Evolutionary conservation across 2,113 vertebrate genomes (phyloP).

Genomic region (Melanocharis versteri): DNA sequence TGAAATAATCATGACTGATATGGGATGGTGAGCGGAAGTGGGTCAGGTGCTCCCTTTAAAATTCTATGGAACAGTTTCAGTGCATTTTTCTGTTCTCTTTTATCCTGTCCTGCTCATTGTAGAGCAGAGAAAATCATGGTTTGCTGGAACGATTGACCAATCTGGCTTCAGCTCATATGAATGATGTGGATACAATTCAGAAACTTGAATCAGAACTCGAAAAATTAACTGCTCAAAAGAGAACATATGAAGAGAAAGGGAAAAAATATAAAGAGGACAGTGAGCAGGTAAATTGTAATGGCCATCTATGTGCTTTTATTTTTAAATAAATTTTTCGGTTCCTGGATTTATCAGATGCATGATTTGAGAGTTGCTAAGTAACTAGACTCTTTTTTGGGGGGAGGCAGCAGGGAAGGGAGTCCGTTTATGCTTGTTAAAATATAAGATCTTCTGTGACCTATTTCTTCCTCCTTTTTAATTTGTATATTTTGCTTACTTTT

Average conservation of each 20-base stretch:
- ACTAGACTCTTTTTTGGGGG: neutral
- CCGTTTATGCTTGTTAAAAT: neutral
- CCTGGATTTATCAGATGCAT: neutral
- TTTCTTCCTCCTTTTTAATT: neutral
- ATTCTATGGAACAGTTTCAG: neutral
- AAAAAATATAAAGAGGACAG: conserved; percentile 76
- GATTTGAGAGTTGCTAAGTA: neutral
- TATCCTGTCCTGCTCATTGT: neutral
- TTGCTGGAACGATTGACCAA: conserved; percentile 86
- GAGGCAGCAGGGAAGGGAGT: neutral
- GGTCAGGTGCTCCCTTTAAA: neutral
- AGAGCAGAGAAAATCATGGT: conserved; percentile 90
- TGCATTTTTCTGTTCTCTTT: neutral
- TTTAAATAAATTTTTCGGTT: neutral
- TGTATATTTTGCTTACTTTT: neutral
- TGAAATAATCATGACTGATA: neutral
- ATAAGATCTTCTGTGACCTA: neutral
- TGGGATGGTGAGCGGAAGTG: neutral
- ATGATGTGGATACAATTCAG: conserved; percentile 80
- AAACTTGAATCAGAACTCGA: conserved; percentile 82
- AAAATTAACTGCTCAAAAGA: conserved; percentile 75
- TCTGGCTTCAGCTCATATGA: conserved; percentile 76
- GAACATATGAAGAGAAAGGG: conserved; percentile 75
- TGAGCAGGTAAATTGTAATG: conserved; percentile 74
- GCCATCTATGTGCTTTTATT: neutral